Base-by-base conservation (phyloP, 1,140 invertebrate genomes). In the Drosophila varians region DNA sequence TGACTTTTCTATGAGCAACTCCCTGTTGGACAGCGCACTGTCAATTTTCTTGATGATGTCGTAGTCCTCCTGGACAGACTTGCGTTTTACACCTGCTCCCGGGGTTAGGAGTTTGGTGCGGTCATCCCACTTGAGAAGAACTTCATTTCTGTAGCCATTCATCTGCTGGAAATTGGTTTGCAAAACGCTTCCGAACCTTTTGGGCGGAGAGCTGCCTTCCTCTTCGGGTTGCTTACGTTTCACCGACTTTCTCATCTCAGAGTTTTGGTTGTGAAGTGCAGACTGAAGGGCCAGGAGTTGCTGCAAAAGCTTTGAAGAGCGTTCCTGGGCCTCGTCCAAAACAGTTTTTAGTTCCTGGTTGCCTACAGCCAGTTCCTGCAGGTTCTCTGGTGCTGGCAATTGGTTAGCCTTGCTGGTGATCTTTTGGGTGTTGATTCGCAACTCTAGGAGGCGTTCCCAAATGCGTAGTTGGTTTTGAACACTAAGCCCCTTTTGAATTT, bases 91-190 rank as follows among this genome's bases (percentile, higher is more conserved):
- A 45, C 94, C 93, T 2, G 93, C 92, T 51, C 94, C 93, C 1
- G 94, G 93, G 42, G 93, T 93, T 2, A 94, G 92, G 12, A 96
- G 86, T 72, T 94, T 93, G 0, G 97, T 98, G 90, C 97, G 97
- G 57, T 98, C 96, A 92, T 98, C 96, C 97, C 97, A 99, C 91
- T 97, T 98, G 76, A 97, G 94, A 62, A 98, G 95, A 31, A 94
- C 94, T 25, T 93, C 89, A 90, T 97, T 95, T 92, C 97, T 94
- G 74, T 95, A 97, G n/a, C 93, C 82, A 64, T 91, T 92, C 65
- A 96, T 96, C 2, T 92, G 91, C 75, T 94, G 91, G 84, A 96
- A 94, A 53, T 93, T 92, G 56, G 93, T 92, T 12, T 92, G 79
- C 12, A 98, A 90, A 51, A 94, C 90, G 48, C 91, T 91, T 68